These are phyloP conservation scores for Bubo bubo DNA, from an alignment of 2,113 vertebrate genomes.

Conservation along the genomic window DNA sequence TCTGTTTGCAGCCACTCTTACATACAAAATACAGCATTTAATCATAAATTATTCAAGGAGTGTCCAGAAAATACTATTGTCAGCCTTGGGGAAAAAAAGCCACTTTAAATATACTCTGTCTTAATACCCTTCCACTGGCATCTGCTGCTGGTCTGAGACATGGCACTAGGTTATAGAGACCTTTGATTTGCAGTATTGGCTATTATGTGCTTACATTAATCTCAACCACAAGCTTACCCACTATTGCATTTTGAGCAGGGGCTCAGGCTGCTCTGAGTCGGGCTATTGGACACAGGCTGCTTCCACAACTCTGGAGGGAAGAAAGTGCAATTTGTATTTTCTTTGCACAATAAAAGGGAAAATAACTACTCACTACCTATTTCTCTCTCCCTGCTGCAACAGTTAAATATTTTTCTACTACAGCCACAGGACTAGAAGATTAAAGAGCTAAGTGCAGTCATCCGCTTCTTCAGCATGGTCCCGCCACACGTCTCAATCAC, in stretches of 20 bases:
- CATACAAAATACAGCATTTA: not conserved
- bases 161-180: not conserved
- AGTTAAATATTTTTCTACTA: conserved; percentile 42
- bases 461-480: conserved; percentile 38
- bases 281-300: not conserved
- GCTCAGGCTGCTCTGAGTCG: not conserved
- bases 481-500: conserved; percentile 18
- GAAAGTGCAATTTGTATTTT: not conserved
- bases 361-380: not conserved
- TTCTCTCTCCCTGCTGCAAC: conserved; percentile 8
- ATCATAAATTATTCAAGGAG: conserved; percentile 27
- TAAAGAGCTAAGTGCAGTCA: conserved; percentile 49
- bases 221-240: not conserved
- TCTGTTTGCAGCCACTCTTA: not conserved
- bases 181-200: not conserved
- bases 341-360: not conserved
- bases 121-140: not conserved
- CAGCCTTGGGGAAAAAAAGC: not conserved
- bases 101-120: not conserved
- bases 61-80: conserved; percentile 7
- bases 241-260: not conserved
- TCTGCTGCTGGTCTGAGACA: conserved; percentile 4
- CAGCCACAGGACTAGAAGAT: conserved; percentile 14
- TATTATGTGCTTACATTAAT: not conserved
- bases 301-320: not conserved